Percentiles rank a stretch among this genome's conserved stretches.
Conservation (phyloP, 1,140 invertebrate species). For the Drosophila elegans region DNA sequence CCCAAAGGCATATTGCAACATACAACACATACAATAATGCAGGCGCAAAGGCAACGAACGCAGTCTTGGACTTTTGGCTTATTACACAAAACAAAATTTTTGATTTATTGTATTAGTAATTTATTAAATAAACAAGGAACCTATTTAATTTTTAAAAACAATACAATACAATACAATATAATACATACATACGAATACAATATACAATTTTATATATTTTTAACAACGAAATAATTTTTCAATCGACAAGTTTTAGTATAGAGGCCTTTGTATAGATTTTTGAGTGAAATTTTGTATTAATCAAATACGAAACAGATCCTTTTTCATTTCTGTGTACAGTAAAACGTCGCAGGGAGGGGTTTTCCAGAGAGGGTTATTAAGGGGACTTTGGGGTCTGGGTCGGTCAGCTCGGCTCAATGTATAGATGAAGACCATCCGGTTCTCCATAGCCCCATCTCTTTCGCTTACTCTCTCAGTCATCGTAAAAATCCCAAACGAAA, state of each 20-base stretch:
- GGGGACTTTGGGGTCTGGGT: constrained; percentile 35
- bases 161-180: too few relatives aligned
- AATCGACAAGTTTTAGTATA: too few relatives aligned
- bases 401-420: constrained; percentile 30
- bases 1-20: constrained; percentile 64
- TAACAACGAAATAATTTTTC: neutral
- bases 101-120: neutral
- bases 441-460: constrained; percentile 39
- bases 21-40: constrained; percentile 39
- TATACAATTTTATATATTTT: too few relatives aligned
- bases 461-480: constrained; percentile 15
- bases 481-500: constrained; percentile 52
- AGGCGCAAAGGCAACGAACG: constrained; percentile 46
- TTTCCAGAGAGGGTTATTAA: neutral
- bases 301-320: neutral
- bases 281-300: too few relatives aligned
- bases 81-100: constrained; percentile 1
- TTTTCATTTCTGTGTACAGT: constrained; percentile 10
- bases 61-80: constrained; percentile 35
- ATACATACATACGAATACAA: too few relatives aligned
- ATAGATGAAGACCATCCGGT: constrained; percentile 66
- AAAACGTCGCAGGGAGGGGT: constrained; percentile 10
- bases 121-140: too few relatives aligned
- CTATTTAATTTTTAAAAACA: too few relatives aligned
- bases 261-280: too few relatives aligned